Percentiles rank a stretch among this genome's conserved stretches.
Evolutionary conservation across 2,113 vertebrate species (phyloP).

Genomic region (Cochlearius cochlearius): DNA sequence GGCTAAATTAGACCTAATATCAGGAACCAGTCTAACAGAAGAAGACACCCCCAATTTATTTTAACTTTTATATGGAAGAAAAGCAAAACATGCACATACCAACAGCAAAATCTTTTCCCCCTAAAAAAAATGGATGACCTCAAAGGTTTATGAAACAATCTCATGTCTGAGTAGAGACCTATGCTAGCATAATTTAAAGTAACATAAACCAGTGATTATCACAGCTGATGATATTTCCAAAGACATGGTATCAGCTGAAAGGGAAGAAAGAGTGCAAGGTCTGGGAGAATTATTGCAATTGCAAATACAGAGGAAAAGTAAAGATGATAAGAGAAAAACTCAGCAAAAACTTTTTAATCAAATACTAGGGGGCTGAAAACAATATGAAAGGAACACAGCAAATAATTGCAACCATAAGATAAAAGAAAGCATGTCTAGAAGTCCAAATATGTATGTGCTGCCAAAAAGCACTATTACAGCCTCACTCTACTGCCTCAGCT

Average conservation of each 20-base stretch:
- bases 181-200: not conserved
- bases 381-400: not conserved
- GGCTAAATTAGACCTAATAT: not conserved
- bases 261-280: not conserved
- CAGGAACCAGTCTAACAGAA: not conserved
- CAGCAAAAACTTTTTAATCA: not conserved
- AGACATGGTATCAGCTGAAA: not conserved
- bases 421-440: not conserved
- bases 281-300: not conserved
- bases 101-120: not conserved
- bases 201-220: constrained; percentile 2
- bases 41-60: not conserved
- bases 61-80: not conserved
- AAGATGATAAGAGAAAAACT: not conserved
- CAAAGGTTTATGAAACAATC: not conserved
- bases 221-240: not conserved
- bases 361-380: not conserved
- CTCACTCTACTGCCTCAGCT: not conserved
- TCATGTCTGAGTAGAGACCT: not conserved
- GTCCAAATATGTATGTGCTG: not conserved
- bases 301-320: not conserved
- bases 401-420: not conserved
- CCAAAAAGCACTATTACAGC: not conserved
- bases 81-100: not conserved
- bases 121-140: not conserved